Percentiles rank a stretch among this genome's conserved stretches.
These are phyloP conservation scores for Glaucomys volans DNA, from an alignment of 2,113 vertebrate species.

Conservation along the genomic window DNA sequence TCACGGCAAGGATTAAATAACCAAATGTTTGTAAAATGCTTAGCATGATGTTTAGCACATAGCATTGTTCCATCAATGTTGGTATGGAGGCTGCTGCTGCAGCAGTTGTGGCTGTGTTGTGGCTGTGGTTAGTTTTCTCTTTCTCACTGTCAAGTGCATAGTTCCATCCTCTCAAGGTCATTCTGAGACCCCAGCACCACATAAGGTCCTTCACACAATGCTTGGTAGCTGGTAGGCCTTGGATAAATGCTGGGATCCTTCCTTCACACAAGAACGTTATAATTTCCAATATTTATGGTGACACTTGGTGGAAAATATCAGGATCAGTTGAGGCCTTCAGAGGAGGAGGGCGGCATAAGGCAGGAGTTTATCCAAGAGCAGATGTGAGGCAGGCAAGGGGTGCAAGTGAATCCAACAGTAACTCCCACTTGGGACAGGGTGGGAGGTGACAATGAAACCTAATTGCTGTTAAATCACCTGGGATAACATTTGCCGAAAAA, in stretches of 20 bases:
- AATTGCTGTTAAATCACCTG: too few species aligned
- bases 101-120: fast-evolving
- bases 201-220: fast-evolving
- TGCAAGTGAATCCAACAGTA: background rate
- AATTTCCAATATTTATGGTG: background rate
- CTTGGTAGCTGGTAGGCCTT: background rate
- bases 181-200: background rate
- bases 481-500: background rate
- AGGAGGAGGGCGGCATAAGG: background rate
- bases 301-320: background rate
- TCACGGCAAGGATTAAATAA: background rate
- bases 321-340: fast-evolving
- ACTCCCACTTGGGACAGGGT: too few species aligned
- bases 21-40: background rate
- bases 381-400: background rate
- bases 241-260: background rate
- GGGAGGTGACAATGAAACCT: too few species aligned
- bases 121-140: background rate
- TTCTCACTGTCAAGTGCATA: background rate
- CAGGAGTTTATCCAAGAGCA: background rate
- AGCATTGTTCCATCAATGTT: too few species aligned
- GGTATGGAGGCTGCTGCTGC: fast-evolving
- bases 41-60: background rate
- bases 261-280: background rate
- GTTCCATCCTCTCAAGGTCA: background rate